phyloP scores from a whole-genome alignment of 2,888 invertebrate species.

The Himalopsyche anomala region DNA sequence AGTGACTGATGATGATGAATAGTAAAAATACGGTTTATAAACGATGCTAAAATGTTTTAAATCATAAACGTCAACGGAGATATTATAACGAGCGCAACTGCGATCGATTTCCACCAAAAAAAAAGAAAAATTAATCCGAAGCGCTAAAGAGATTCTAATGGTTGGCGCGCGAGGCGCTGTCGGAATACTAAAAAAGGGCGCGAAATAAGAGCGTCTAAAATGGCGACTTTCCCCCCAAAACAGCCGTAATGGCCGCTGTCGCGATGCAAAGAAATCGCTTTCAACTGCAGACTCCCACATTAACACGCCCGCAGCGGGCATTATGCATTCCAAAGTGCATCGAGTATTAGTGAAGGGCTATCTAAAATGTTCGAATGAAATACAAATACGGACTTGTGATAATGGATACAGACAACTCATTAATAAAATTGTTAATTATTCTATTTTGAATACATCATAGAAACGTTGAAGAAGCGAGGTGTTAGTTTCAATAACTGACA shows the following conservation, averaged over 20 bases:
- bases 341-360: not conserved
- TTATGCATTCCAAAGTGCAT: constrained; percentile 13
- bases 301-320: not conserved
- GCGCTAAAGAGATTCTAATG: constrained; percentile 62
- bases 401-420: too few species aligned
- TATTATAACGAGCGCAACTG: constrained; percentile 14
- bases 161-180: constrained; percentile 52
- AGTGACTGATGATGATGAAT: not conserved
- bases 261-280: constrained; percentile 14
- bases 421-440: too few species aligned
- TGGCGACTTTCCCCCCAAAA: constrained; percentile 26
- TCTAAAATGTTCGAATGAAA: too few species aligned
- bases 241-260: constrained; percentile 10
- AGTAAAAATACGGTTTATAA: not conserved
- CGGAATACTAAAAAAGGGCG: constrained; percentile 36
- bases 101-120: constrained; percentile 33
- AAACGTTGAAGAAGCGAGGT: too few species aligned
- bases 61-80: not conserved
- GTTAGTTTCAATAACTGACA: too few species aligned
- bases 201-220: constrained; percentile 26
- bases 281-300: not conserved
- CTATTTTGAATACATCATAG: too few species aligned
- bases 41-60: not conserved
- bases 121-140: constrained; percentile 53
- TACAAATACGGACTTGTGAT: too few species aligned